Conservation (phyloP, 2,113 vertebrate species). For the Climacteris rufus region DNA sequence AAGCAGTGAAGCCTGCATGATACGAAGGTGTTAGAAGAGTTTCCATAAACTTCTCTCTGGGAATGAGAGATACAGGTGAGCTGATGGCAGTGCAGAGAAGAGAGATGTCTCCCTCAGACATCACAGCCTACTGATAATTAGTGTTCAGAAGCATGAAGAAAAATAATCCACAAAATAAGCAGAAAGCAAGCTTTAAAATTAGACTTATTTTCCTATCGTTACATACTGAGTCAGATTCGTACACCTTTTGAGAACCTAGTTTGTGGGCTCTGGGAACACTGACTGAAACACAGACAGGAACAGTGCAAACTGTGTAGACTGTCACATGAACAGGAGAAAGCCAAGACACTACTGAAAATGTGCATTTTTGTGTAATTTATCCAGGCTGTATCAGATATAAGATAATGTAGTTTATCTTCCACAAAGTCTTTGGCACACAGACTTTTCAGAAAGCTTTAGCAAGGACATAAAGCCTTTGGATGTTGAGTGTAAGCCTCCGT, state of each 20-base stretch:
- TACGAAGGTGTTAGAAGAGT: neutral
- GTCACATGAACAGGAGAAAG: neutral
- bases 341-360: neutral
- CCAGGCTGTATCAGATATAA: neutral
- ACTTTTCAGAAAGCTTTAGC: neutral
- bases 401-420: neutral
- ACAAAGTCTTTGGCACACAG: neutral
- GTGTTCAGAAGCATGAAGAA: neutral
- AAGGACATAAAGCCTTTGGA: neutral
- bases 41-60: neutral
- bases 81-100: neutral
- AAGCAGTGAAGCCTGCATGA: neutral
- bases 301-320: neutral
- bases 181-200: neutral
- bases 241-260: rapidly evolving
- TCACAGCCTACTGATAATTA: neutral
- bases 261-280: rapidly evolving
- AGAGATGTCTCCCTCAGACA: neutral
- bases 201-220: neutral
- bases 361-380: neutral
- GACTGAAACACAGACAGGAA: rapidly evolving
- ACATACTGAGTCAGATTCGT: rapidly evolving
- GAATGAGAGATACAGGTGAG: neutral
- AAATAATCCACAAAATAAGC: neutral
- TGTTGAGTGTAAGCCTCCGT: rapidly evolving